Evolutionary conservation across 2,888 invertebrate species (phyloP).

Genomic region (Tryphoninae sp.): DNA sequence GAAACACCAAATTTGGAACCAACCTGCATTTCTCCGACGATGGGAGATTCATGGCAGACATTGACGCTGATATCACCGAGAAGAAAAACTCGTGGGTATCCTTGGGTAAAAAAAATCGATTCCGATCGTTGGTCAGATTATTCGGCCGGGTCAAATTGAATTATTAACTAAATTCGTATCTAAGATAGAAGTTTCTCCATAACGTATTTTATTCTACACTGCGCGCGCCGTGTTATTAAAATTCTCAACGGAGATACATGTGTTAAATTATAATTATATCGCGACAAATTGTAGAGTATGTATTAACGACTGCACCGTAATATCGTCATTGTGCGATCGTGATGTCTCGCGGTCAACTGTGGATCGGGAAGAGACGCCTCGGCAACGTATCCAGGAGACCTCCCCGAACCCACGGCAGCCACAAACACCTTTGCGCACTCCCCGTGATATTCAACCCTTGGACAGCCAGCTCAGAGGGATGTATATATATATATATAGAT

Average conservation of each 20-base stretch:
- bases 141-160: neutral
- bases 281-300: conserved; percentile 7
- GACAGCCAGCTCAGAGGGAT: conserved; percentile 82
- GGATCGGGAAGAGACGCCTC: conserved; percentile 62
- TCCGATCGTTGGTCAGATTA: neutral
- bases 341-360: conserved; percentile 71
- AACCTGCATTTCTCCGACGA: conserved; percentile 77
- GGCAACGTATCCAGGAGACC: conserved; percentile 66
- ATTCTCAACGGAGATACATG: neutral
- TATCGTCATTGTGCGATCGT: conserved; percentile 60
- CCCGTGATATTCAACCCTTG: conserved; percentile 79
- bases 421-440: conserved; percentile 10
- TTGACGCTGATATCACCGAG: conserved; percentile 66
- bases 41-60: conserved; percentile 75
- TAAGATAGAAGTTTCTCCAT: neutral
- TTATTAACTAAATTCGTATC: conserved; percentile 1
- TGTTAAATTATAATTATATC: conserved; percentile 25
- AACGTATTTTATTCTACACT: conserved; percentile 19
- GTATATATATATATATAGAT: neutral
- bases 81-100: conserved; percentile 13
- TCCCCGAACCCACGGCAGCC: conserved; percentile 47
- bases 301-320: conserved; percentile 43
- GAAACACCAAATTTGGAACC: conserved; percentile 51
- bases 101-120: conserved; percentile 10
- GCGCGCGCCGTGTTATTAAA: conserved; percentile 2